Conservation (phyloP, 2,113 vertebrate species). For the Phoenicopterus ruber region DNA sequence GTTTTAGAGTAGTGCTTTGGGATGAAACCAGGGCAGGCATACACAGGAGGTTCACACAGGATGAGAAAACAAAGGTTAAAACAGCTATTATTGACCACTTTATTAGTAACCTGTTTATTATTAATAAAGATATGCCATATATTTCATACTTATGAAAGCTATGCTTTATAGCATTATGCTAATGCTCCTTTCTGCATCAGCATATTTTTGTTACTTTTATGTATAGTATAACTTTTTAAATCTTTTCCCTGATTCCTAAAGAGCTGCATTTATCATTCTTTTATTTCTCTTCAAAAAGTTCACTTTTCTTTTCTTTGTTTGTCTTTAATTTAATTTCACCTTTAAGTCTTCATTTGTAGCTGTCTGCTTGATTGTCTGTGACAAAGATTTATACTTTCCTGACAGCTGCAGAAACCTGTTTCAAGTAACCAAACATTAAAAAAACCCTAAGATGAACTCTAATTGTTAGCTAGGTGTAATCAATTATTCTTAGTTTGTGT, state of each 20-base stretch:
- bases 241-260: background rate
- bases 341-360: conserved; percentile 54
- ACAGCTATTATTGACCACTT: background rate
- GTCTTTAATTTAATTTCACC: conserved; percentile 33
- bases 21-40: background rate
- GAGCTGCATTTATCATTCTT: background rate
- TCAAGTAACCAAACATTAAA: conserved; percentile 55
- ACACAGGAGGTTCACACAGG: background rate
- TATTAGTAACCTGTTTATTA: background rate
- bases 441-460: conserved; percentile 36
- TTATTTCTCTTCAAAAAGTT: conserved; percentile 1
- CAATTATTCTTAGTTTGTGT: conserved; percentile 78
- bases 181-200: background rate
- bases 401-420: conserved; percentile 31
- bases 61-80: background rate
- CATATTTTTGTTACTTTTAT: background rate
- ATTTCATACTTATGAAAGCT: background rate
- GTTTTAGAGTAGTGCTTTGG: background rate
- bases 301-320: background rate
- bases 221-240: background rate
- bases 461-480: conserved; percentile 60
- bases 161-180: too few relatives aligned
- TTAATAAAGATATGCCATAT: background rate
- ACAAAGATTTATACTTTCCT: conserved; percentile 53
- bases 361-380: conserved; percentile 41